Base-by-base conservation (phyloP, 1,140 invertebrate genomes). In the Drosophila parvula region DNA sequence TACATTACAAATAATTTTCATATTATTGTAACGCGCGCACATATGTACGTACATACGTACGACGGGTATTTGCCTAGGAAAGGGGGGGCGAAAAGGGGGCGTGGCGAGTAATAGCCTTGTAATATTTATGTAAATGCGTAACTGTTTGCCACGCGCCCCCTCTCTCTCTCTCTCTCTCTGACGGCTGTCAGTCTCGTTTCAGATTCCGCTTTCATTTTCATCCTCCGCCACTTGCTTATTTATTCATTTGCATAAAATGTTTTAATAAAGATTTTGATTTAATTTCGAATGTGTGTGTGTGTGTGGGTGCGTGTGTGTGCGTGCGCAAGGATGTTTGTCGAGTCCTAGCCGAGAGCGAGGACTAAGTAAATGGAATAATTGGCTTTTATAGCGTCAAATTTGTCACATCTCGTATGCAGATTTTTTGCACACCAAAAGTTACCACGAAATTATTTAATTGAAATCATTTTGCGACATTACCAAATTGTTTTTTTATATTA, bases 1-100 rank as follows among this genome's bases (percentile, higher is more conserved):
- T 86, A 88, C 83, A 88, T 83, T 86, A 79, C 79, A 86, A 86
- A 86, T 86, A 77, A 86, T 86, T 86, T 86, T 86, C 73, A 65
- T 88, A 88, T 86, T 86, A 83, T 86, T 86, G 79, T 88, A 80
- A 75, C 76, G 79, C 67, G 70, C 62, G 50, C 57, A 57, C 51
- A 62, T 27, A 55, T 16, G 59, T n/a, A 38, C n/a, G n/a, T n/a
- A n/a, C n/a, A n/a, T 18, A 43, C 28, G 45, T 18, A 64, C 10
- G 10, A 64, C 10, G 10, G 28, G 32, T 51, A 57, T 76, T 60
- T 57, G 74, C 59, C 67, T 73, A 71, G 41, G 41, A 34, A 34
- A 30, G 27, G 50, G 53, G 61, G n/a, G n/a, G n/a, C n/a, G n/a
- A n/a, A n/a, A n/a, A 34, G 36, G 27, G 50, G 53, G 61, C 47